Evolutionary conservation across 2,113 vertebrate genomes (phyloP).

Genomic region (Neodontobutis hainanensis): DNA sequence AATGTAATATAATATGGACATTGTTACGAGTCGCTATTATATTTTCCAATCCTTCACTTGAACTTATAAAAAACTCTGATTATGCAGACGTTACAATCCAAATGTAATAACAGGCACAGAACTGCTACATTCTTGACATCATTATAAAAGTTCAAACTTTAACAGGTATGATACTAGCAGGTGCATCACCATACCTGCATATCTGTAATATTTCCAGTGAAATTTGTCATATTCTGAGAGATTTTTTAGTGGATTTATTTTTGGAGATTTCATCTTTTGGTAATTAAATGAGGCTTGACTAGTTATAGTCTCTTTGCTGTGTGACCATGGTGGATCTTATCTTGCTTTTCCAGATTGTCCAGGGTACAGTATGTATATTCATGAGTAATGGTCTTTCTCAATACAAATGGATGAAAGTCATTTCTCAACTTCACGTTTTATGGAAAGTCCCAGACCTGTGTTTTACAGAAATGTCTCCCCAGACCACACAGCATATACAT

Average conservation of each 20-base stretch:
- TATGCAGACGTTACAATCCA: too few species aligned
- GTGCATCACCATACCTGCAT: slow-evolving; percentile 15
- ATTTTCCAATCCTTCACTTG: slow-evolving; percentile 7
- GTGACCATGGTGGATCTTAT: slow-evolving; percentile 41
- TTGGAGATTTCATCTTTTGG: neutral
- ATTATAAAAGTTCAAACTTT: too few species aligned
- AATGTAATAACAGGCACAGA: too few species aligned
- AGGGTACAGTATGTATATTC: slow-evolving; percentile 41
- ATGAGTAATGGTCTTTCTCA: slow-evolving; percentile 46
- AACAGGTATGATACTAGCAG: slow-evolving; percentile 1
- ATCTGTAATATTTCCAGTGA: slow-evolving; percentile 10
- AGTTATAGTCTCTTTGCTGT: slow-evolving; percentile 6
- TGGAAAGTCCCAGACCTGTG: slow-evolving; percentile 31
- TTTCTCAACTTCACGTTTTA: slow-evolving; percentile 43
- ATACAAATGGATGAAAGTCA: slow-evolving; percentile 19
- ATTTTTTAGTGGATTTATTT: slow-evolving; percentile 23
- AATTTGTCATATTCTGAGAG: slow-evolving; percentile 20
- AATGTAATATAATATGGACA: slow-evolving; percentile 10
- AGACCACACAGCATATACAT: slow-evolving; percentile 37
- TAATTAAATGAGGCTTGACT: neutral
- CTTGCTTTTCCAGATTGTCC: slow-evolving; percentile 39
- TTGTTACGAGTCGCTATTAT: slow-evolving; percentile 3
- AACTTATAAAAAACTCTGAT: neutral
- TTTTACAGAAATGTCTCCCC: slow-evolving; percentile 39
- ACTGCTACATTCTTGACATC: too few species aligned